Conservation (phyloP, 2,113 vertebrate species). For the Leptobrachium leishanense region DNA sequence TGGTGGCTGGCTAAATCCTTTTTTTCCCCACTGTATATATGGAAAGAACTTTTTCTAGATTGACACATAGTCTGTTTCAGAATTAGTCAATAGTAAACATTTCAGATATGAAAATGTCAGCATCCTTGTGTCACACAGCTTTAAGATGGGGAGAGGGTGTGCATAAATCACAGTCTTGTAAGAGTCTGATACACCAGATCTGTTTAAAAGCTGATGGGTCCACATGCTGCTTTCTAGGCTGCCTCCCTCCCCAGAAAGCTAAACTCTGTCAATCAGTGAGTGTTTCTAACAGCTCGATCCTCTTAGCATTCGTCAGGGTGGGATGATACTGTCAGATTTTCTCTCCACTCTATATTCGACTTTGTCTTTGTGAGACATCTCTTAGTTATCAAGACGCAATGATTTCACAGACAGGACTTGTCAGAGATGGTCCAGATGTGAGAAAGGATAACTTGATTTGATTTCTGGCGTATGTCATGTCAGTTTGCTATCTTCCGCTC, state of each 20-base stretch:
- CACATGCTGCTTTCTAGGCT: background rate
- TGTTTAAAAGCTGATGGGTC: background rate
- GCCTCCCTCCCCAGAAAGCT: background rate
- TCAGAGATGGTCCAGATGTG: slow-evolving; percentile 47
- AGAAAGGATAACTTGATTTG: slow-evolving; percentile 49
- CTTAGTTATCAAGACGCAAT: slow-evolving; percentile 48
- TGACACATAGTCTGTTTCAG: too few species aligned
- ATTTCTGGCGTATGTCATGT: slow-evolving; percentile 47
- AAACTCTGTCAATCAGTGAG: slow-evolving; percentile 16
- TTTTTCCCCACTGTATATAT: too few species aligned
- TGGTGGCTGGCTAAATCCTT: too few species aligned
- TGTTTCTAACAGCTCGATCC: slow-evolving; percentile 9
- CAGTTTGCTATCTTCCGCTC: slow-evolving; percentile 31
- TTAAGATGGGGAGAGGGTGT: too few species aligned
- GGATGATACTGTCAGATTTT: slow-evolving; percentile 42
- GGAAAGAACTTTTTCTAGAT: too few species aligned
- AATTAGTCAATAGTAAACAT: too few species aligned
- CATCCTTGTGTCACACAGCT: too few species aligned
- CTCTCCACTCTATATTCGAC: background rate
- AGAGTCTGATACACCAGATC: too few species aligned
- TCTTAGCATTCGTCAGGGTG: background rate
- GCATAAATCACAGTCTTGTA: too few species aligned
- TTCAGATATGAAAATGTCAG: too few species aligned
- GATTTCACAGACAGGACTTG: slow-evolving; percentile 51
- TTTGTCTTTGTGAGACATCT: slow-evolving; percentile 51